These are phyloP conservation scores for Equus quagga DNA, from an alignment of 2,113 vertebrate species.

Conservation along the genomic window DNA sequence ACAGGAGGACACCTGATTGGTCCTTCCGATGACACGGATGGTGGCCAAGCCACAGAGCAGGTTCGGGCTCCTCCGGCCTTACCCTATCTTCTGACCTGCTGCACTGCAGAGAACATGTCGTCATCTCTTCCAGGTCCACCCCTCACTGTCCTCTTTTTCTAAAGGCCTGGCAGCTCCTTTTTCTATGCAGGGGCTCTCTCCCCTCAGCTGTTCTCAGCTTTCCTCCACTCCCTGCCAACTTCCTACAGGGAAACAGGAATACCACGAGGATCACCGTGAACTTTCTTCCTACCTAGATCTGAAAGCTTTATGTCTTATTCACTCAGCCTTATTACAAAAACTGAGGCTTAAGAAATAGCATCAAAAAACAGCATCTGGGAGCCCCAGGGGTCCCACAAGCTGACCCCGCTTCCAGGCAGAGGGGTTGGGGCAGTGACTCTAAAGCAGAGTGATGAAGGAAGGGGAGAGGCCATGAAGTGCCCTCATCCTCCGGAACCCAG, in stretches of 20 bases:
- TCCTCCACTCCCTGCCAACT: neutral
- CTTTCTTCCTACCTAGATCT: neutral
- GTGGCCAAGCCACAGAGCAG: neutral
- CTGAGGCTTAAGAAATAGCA: neutral
- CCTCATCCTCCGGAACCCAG: neutral
- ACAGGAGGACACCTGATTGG: neutral
- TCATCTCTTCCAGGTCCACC: neutral
- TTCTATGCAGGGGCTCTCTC: neutral
- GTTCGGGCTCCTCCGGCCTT: neutral
- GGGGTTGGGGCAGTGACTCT: neutral
- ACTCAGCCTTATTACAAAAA: neutral
- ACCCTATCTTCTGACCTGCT: neutral
- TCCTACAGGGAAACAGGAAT: neutral
- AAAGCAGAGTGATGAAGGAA: neutral
- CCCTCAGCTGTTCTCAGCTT: neutral
- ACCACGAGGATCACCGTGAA: neutral
- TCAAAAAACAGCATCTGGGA: neutral
- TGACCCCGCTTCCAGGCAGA: neutral
- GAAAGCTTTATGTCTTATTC: neutral
- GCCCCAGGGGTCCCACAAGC: rapidly evolving
- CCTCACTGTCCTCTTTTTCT: neutral
- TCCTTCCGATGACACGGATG: neutral
- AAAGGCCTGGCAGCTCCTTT: neutral
- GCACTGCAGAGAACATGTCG: neutral
- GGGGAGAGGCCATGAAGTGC: neutral